Percentiles rank a stretch among this genome's conserved stretches.
Evolutionary conservation across 2,797 vertebrate genomes (phyloP).

Genomic region (Hypotaenidia philippensis): DNA sequence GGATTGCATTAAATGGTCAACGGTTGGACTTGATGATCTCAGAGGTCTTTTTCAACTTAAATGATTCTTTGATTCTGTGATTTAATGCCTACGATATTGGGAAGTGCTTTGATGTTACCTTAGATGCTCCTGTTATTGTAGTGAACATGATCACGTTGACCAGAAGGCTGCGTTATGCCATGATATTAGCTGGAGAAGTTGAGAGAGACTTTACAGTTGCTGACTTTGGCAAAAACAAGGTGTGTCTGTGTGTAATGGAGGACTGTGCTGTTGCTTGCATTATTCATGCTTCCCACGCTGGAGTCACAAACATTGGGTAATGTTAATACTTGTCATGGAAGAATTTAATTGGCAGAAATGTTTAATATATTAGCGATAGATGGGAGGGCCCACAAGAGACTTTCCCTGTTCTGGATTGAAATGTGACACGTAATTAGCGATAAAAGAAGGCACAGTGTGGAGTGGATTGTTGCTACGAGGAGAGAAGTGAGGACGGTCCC

Average conservation of each 20-base stretch:
- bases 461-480: background rate
- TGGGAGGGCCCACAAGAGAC: background rate
- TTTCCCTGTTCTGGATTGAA: background rate
- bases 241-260: constrained; percentile 33
- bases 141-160: background rate
- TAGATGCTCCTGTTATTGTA: background rate
- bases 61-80: background rate
- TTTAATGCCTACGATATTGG: background rate
- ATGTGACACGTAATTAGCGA: background rate
- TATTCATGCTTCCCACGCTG: constrained; percentile 60
- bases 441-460: background rate
- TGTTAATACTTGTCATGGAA: constrained; percentile 44
- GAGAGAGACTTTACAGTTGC: constrained; percentile 49
- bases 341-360: background rate
- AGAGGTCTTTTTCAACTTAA: too few species aligned
- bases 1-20: background rate
- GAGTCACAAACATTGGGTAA: constrained; percentile 48
- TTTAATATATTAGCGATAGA: background rate
- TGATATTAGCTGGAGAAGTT: constrained; percentile 29
- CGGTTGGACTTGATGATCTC: too few species aligned
- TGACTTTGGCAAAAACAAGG: constrained; percentile 68
- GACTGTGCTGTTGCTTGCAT: constrained; percentile 41
- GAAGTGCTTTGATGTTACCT: background rate
- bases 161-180: background rate
- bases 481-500: background rate